Base-by-base conservation (phyloP, 2,888 invertebrate genomes). In the Argyra leucocephala region DNA sequence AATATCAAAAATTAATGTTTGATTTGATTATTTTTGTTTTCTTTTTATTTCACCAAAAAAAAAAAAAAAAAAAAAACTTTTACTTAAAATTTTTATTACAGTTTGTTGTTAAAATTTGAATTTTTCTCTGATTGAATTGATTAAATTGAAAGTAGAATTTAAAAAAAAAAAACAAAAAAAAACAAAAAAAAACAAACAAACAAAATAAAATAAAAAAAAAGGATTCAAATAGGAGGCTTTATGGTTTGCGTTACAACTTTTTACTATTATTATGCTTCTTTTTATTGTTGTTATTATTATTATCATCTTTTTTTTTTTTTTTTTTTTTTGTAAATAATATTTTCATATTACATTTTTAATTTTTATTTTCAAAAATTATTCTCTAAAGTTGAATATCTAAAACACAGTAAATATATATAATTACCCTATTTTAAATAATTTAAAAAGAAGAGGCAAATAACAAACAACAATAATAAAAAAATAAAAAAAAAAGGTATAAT, bases 91-190 rank as follows among this genome's bases (percentile, higher is more conserved):
- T 48, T 48, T 48, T 48, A 48, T 48, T 48, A 48, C 48, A 48
- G 18, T 48, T 48, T 48, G 48, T 48, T 48, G 48, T 48, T 48
- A 48, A 48, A 48, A 48, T 48, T 48, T 48, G 48, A 48, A 48
- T 48, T 48, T 48, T 48, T n/a, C 48, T 48, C 48, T 48, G 48
- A 48, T 48, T 48, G 48, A 48, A 48, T 48, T 48, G 48, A 48
- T 48, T 48, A 48, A 48, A 48, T 48, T 48, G 48, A 48, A 48
- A 48, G 48, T 2, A 48, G 48, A 15, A 48, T 48, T 48, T 18
- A 48, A 48, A 48, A 48, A 18, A 48, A 15, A 48, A 15, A 48
- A 18, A 9, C 3, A 37, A 31, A 5, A 7, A 31, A 31, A 5
- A 5, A 31, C 5, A 5, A 7, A 31, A 31, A 31, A 31, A 10